Evolutionary conservation across 1,140 invertebrate species (phyloP), one percentile per base, ranked within the genome.

Genomic region (Drosophila sucinea): DNA sequence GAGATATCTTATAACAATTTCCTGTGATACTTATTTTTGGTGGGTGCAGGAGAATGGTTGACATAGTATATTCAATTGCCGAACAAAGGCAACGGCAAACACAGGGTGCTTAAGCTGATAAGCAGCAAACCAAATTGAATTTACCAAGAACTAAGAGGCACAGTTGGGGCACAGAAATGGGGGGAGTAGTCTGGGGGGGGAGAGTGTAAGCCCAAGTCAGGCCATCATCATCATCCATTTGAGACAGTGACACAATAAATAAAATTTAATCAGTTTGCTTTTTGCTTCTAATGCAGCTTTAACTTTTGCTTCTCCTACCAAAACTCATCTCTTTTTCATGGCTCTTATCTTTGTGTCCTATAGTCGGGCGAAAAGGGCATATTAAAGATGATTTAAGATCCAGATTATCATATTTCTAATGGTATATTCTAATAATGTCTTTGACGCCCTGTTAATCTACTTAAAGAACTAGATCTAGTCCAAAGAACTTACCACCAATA

Each of bases 211-310:
- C 63, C 40, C 30, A 32, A 64, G 69, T 61, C 6, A 51, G 23
- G 44, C 44, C 44, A 51, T 27, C 17, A 51, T 51, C 44, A 51
- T 27, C 44, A 51, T 51, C 44, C 8, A 51, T 51, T 51, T 51
- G 44, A 51, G 44, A 51, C 60, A 60, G 66, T 79, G 81, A 77
- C 69, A 79, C 76, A 84, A 84, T 84, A 84, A 84, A 84, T 73
- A 51, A 84, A 80, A 84, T 84, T 84, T 84, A 84, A 84, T 84
- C 81, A 84, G 82, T 77, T 74, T 70, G 35, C 66, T 54, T 64
- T 66, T 66, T 30, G 41, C 60, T 66, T 81, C 70, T 65, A 60
- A 66, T 62, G 41, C 64, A 35, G 66, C 67, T 44, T 73, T 68
- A 60, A 67, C 54, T 71, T 80, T 54, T 56, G 62, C 44, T 30